Evolutionary conservation across 2,888 invertebrate genomes (phyloP), one percentile per base, ranked within the genome.

Genomic region (Hyposoter dolosus): DNA sequence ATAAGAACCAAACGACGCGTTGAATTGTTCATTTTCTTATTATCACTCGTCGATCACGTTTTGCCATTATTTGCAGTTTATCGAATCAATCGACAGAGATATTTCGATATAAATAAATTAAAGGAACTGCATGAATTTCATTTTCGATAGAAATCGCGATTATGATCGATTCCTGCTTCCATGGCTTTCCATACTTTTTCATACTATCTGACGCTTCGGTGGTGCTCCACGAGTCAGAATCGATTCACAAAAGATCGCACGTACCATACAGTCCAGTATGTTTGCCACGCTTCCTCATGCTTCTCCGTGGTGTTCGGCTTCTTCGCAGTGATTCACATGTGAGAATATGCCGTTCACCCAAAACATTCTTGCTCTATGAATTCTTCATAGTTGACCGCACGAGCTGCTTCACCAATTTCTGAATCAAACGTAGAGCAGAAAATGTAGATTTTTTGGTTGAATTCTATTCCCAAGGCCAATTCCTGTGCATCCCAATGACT

Each of bases 221-320:
- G 77, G 83, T 86, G 71, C 66, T 85, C 77, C 76, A 66, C 66
- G 79, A 85, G 56, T 60, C 79, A 76, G 71, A 65, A 80, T 80
- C 76, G 66, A 85, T 83, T 72, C 80, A 83, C 76, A 76, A 60
- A 60, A 83, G 72, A 83, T 53, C 68, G 56, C 74, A 40, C 47
- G 28, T 45, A 17, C 45, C 60, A 15, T 79, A 32, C 40, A 35
- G 80, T 79, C 60, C 40, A 35, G 72, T n/a, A 7, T 45, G 23
- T 45, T 9, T n/a, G 10, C 45, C 45, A 6, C 32, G 15, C 15
- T 56, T 2, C 56, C 56, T 60, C 15, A 1, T 28, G 15, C 28
- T 60, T 3, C 60, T 56, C 23, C n/a, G 35, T n/a, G n/a, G 17
- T 45, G 71, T 47, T 63, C 71, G 23, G 47, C 35, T 32, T 43